A percentile compares a stretch with the other conserved stretches of the same genome.
phyloP scores from a whole-genome alignment of 2,888 invertebrate genomes.

The Orthonevra nobilis region DNA sequence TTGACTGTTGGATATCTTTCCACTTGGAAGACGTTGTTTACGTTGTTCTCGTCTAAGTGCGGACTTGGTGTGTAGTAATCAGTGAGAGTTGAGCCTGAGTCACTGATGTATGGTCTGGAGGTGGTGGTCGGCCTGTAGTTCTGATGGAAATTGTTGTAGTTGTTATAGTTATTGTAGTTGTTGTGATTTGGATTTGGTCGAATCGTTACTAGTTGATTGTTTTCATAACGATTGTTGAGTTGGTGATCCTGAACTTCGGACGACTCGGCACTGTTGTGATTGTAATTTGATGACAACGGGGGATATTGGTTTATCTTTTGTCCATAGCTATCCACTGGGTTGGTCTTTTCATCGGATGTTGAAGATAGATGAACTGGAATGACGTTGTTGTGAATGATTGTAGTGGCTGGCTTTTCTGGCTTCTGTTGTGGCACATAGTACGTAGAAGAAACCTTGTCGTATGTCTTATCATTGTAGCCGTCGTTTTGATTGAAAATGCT shows the following conservation, averaged over 20 bases:
- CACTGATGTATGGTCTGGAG: conserved; percentile 71
- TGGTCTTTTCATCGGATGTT: conserved; percentile 75
- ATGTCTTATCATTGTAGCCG: conserved; percentile 64
- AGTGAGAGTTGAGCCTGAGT: conserved; percentile 73
- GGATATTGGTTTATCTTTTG: conserved; percentile 75
- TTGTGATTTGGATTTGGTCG: conserved; percentile 40
- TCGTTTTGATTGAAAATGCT: conserved; percentile 53
- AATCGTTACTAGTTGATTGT: conserved; percentile 48
- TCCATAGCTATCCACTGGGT: conserved; percentile 76
- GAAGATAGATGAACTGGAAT: conserved; percentile 76
- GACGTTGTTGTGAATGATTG: conserved; percentile 79
- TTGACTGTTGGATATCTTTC: conserved; percentile 75
- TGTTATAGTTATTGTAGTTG: conserved; percentile 39
- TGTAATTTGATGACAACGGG: conserved; percentile 58
- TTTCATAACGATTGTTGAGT: conserved; percentile 46
- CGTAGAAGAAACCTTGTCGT: conserved; percentile 55
- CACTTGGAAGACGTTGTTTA: conserved; percentile 75
- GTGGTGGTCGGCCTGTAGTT: conserved; percentile 27
- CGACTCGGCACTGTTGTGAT: conserved; percentile 19
- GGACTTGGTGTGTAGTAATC: conserved; percentile 77
- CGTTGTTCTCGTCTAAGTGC: conserved; percentile 77
- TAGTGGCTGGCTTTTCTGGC: conserved; percentile 73
- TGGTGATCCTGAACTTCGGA: conserved; percentile 38
- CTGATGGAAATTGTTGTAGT: conserved; percentile 19
- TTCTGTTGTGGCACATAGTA: conserved; percentile 62